A percentile compares a stretch with the other conserved stretches of the same genome.
Conservation (phyloP, 2,888 invertebrate genomes). For the Deilephila porcellus region DNA sequence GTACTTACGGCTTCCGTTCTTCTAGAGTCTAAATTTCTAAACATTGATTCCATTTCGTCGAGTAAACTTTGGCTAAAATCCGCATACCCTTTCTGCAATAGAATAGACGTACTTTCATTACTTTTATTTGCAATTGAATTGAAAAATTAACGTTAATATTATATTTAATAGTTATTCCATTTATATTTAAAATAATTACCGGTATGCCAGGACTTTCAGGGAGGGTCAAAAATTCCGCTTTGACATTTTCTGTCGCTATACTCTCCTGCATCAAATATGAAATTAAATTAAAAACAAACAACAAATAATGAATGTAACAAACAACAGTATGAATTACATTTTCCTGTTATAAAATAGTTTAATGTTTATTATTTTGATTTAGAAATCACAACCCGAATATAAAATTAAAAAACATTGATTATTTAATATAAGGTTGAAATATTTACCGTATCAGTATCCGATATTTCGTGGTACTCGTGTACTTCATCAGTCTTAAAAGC, state of each 20-base stretch:
- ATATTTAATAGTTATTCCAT: too few relatives aligned
- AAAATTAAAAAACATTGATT: neutral
- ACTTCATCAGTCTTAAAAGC: conserved; percentile 59
- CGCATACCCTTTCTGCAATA: conserved; percentile 63
- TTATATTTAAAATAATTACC: conserved; percentile 41
- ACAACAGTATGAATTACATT: too few relatives aligned
- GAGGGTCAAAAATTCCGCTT: conserved; percentile 48
- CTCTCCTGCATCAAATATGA: conserved; percentile 55
- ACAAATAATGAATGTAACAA: too few relatives aligned
- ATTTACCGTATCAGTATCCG: conserved; percentile 72
- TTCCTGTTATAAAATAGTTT: neutral
- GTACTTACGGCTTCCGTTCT: conserved; percentile 57
- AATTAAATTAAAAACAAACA: conserved; percentile 4
- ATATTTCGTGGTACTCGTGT: conserved; percentile 78
- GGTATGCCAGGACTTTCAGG: conserved; percentile 61
- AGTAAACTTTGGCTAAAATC: conserved; percentile 95
- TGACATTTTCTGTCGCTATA: conserved; percentile 52
- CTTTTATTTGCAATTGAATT: too few relatives aligned
- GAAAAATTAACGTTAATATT: too few relatives aligned
- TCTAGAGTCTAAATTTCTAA: conserved; percentile 84
- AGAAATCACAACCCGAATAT: neutral
- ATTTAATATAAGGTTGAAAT: neutral
- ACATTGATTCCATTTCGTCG: conserved; percentile 96
- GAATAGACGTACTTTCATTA: neutral
- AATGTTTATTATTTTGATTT: neutral